Percentiles rank a stretch among this genome's conserved stretches.
phyloP scores from a whole-genome alignment of 2,888 invertebrate species.

The Drosophila mimetica region DNA sequence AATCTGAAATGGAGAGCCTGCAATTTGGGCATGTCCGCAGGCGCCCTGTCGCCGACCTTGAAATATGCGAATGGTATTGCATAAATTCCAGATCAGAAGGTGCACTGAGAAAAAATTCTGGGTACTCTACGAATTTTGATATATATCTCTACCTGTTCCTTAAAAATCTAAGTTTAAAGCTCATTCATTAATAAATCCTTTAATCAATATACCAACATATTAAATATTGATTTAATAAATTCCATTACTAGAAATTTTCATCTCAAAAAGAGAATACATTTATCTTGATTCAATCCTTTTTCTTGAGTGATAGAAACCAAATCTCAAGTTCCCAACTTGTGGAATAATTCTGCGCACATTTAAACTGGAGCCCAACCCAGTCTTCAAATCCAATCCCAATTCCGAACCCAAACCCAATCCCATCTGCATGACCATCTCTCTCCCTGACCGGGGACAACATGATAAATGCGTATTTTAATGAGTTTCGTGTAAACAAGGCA shows the following conservation, averaged over 20 bases:
- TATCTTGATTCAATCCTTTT: too few relatives aligned
- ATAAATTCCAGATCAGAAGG: slow-evolving; percentile 67
- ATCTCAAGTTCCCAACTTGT: slow-evolving; percentile 55
- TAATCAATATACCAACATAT: too few relatives aligned
- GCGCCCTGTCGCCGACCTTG: slow-evolving; percentile 77
- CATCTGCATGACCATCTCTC: slow-evolving; percentile 41
- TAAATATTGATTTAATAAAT: too few relatives aligned
- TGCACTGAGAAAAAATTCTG: background rate
- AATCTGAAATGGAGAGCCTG: slow-evolving; percentile 76
- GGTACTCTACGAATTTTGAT: too few relatives aligned
- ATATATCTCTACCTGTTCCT: too few relatives aligned
- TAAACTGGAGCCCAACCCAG: slow-evolving; percentile 65
- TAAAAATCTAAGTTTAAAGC: too few relatives aligned
- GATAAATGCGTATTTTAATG: slow-evolving; percentile 83
- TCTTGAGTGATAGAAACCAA: slow-evolving; percentile 17
- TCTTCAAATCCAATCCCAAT: slow-evolving; percentile 6
- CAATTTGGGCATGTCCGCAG: slow-evolving; percentile 57
- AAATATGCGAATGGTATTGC: slow-evolving; percentile 76
- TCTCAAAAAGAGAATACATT: too few relatives aligned
- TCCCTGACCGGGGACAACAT: slow-evolving; percentile 54
- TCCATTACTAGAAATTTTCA: too few relatives aligned
- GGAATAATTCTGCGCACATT: slow-evolving; percentile 68
- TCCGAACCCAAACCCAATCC: slow-evolving; percentile 14
- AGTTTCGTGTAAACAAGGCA: slow-evolving; percentile 81
- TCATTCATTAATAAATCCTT: too few relatives aligned